A percentile compares a stretch with the other conserved stretches of the same genome.
These are phyloP conservation scores for Geococcyx californianus DNA, from an alignment of 2,113 vertebrate species.

Conservation along the genomic window DNA sequence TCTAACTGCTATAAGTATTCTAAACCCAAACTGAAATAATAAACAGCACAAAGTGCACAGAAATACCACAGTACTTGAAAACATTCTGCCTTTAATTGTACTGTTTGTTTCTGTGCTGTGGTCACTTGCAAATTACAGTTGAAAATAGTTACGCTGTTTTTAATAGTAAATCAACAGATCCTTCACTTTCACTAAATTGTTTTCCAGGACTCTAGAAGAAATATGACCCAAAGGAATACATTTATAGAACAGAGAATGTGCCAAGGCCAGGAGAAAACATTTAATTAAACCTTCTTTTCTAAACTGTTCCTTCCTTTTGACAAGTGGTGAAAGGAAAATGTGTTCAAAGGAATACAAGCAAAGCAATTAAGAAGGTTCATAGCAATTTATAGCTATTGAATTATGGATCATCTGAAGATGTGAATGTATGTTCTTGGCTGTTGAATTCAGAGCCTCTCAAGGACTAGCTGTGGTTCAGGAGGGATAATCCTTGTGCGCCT, in stretches of 20 bases:
- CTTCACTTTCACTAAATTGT: slow-evolving; percentile 60
- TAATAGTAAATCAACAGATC: slow-evolving; percentile 65
- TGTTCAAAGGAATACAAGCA: slow-evolving; percentile 39
- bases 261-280: slow-evolving; percentile 43
- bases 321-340: slow-evolving; percentile 52
- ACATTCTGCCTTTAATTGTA: slow-evolving; percentile 6
- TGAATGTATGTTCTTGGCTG: neutral
- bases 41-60: neutral
- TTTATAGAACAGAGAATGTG: neutral
- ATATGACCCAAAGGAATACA: slow-evolving; percentile 42
- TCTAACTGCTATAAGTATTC: neutral
- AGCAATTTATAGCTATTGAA: slow-evolving; percentile 1
- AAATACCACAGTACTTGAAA: neutral
- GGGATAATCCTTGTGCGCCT: neutral
- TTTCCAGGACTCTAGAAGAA: slow-evolving; percentile 63
- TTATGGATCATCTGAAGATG: neutral
- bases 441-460: neutral
- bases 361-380: slow-evolving; percentile 43
- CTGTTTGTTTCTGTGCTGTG: neutral
- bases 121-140: slow-evolving; percentile 49
- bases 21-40: slow-evolving; percentile 27
- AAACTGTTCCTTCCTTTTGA: slow-evolving; percentile 59
- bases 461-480: neutral
- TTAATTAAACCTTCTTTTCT: slow-evolving; percentile 65
- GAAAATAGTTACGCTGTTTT: slow-evolving; percentile 25